Evolutionary conservation across 2,113 vertebrate genomes (phyloP), one percentile per base, ranked within the genome.

Genomic region (Baryphthengus martii): DNA sequence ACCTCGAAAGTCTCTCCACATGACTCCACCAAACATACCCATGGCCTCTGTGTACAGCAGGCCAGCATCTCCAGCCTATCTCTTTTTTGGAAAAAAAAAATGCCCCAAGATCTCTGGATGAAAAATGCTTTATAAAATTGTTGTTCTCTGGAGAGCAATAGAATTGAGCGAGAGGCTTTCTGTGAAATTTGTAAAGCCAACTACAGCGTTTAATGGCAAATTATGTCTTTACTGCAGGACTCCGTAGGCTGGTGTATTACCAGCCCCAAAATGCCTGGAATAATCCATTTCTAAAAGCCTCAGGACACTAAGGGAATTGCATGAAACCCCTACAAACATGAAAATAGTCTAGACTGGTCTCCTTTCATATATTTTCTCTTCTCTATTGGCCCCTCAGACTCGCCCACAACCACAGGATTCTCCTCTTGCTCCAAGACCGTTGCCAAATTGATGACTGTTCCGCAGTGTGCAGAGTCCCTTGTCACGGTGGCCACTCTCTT

Each of bases 151-250:
- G 79, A 93, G 89, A 90, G 75, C 71, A 39, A 35, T 75, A 81
- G 82, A 73, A 85, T 50, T 80, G 82, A 90, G 50, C 35, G 61
- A 93, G 90, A 93, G 75, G 75, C 83, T 79, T 93, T 70, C 88
- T 8, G 4, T 47, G 63, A 66, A 62, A 92, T 76, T 83, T 88
- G 79, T 74, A 79, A 88, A 95, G 71, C 75, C 91, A 95, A 47
- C 71, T 81, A 42, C 66, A 79, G 75, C 14, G 0, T 79, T 81
- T 72, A 39, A 90, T 93, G 58, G 90, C 72, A 90, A 92, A 95
- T 44, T 35, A 71, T 62, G 42, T 55, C 86, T 82, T 82, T 90
- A 47, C 78, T 92, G 67, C 79, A 52, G 62, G 78, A 84, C 42
- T 79, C 63, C 73, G 78, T 13, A 56, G 77, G 33, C 59, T 74